These are phyloP conservation scores for Anniella stebbinsi DNA, from an alignment of 2,797 vertebrate genomes.

Conservation along the genomic window DNA sequence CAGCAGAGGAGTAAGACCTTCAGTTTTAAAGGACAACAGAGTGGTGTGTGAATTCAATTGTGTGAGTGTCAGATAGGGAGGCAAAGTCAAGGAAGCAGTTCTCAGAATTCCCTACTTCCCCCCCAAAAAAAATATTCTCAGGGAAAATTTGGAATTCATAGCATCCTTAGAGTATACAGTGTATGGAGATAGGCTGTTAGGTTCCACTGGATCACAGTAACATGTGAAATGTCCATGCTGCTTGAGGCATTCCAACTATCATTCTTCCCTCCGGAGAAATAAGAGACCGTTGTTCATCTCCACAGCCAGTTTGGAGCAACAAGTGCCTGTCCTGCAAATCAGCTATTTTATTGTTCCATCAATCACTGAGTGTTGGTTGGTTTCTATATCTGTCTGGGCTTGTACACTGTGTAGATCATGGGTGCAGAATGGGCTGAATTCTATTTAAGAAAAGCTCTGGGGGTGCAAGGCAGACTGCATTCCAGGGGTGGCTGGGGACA, in stretches of 20 bases:
- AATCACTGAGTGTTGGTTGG: background rate
- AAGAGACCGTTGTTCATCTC: background rate
- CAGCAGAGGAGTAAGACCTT: background rate
- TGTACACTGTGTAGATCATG: background rate
- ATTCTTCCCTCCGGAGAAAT: background rate
- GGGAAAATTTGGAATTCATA: background rate
- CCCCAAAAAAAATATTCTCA: background rate
- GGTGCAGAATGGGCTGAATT: no score
- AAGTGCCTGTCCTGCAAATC: background rate
- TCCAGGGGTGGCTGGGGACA: no score
- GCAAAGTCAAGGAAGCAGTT: background rate
- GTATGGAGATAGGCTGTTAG: background rate
- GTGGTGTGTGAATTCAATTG: background rate
- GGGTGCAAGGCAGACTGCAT: no score
- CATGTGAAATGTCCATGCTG: background rate
- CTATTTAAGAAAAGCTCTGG: no score
- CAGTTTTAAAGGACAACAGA: background rate
- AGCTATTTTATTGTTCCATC: background rate
- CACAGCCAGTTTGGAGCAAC: background rate
- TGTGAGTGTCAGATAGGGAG: background rate
- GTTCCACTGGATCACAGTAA: background rate
- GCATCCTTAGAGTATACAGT: background rate
- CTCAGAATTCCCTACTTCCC: background rate
- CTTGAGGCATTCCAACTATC: background rate
- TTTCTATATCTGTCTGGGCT: background rate